Evolutionary conservation across 1,140 invertebrate genomes (phyloP), one percentile per base, ranked within the genome.

Genomic region (Idris sp.): DNA sequence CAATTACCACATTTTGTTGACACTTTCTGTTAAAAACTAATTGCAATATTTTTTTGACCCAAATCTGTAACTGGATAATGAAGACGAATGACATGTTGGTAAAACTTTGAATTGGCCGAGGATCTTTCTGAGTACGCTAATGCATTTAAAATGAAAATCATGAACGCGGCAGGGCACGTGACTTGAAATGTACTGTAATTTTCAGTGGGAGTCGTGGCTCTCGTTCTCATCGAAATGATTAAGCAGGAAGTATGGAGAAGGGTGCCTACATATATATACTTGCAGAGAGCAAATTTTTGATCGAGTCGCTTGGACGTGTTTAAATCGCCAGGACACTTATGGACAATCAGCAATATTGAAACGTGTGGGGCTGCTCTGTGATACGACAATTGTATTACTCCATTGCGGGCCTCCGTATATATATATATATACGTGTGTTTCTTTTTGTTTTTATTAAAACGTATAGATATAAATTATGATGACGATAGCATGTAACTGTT

Each of bases 201-300:
- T 74, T 14, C 35, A 74, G 61, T 56, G 48, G 59, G 48, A 58
- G 53, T 62, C 46, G 38, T 44, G 53, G 43, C 65, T 38, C 51
- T 36, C 49, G 30, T 69, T 51, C 62, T 46, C 62, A 43, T 49
- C 26, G 51, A 58, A 49, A 31, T 62, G 26, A 80, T 80, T 81
- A 84, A 84, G 78, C 76, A 84, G 82, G 81, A 84, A 84, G 76
- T 75, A 76, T 56, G 69, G 62, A 49, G 78, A 75, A 65, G 74
- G 73, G 79, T 13, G n/a, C 30, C 38, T 67, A 3, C 51, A n/a
- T n/a, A n/a, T n/a, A n/a, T n/a, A n/a, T n/a, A n/a, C n/a, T n/a
- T 9, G 38, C 62, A 75, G 79, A 80, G 76, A 77, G 46, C 46
- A 79, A 79, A 83, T 65, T 84, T 83, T 82, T 83, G 68, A 82